These are phyloP conservation scores for Cetonia aurata DNA, from an alignment of 2,888 invertebrate species.

Conservation along the genomic window DNA sequence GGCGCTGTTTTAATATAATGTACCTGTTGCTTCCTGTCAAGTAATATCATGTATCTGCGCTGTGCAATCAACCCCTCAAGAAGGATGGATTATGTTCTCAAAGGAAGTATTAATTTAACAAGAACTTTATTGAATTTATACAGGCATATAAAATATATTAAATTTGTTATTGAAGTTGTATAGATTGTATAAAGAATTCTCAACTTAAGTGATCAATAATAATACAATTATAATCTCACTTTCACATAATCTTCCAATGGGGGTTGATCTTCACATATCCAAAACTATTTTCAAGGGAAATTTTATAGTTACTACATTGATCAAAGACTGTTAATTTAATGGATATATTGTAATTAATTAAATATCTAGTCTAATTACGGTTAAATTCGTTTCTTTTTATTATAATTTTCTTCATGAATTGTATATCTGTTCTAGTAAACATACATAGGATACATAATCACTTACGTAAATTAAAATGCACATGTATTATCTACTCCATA, in stretches of 20 bases:
- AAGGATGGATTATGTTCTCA: not conserved
- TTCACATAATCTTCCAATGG: not conserved
- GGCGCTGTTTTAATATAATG: constrained; percentile 16
- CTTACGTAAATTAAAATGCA: no score
- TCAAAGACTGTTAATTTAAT: constrained; percentile 25
- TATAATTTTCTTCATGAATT: no score
- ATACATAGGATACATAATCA: no score
- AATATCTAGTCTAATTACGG: no score
- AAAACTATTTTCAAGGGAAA: not conserved
- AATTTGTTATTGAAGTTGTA: no score
- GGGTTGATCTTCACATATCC: not conserved
- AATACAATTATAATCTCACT: no score
- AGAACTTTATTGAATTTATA: not conserved
- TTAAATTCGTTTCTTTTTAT: no score
- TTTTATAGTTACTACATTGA: constrained; percentile 4
- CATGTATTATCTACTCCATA: no score
- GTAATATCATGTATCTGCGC: constrained; percentile 21
- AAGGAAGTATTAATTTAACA: not conserved
- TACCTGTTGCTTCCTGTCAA: constrained; percentile 22
- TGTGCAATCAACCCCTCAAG: constrained; percentile 5
- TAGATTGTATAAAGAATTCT: no score
- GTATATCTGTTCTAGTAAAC: no score
- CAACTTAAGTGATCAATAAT: no score
- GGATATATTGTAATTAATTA: constrained; percentile 7
- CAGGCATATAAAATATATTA: no score